A percentile compares a stretch with the other conserved stretches of the same genome.
phyloP scores from a whole-genome alignment of 2,797 vertebrate species.

The Sphenopsis melanotis region DNA sequence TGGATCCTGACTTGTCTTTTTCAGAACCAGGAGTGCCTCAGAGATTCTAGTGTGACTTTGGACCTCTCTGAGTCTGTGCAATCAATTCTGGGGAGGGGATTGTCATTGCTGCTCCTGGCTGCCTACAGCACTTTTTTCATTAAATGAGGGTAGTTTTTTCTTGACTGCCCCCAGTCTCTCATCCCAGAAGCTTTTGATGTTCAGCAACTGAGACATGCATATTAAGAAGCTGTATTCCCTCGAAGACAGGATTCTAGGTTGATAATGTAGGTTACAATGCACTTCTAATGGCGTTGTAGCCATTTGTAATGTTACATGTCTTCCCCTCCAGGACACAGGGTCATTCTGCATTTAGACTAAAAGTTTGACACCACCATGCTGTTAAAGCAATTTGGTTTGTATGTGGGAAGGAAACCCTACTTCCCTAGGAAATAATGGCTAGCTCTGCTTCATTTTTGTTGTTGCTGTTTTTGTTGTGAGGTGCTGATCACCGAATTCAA shows the following conservation, averaged over 20 bases:
- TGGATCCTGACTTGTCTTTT: slow-evolving; percentile 75
- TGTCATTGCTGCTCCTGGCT: slow-evolving; percentile 66
- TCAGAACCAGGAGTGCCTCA: slow-evolving; percentile 82
- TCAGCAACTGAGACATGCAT: slow-evolving; percentile 59
- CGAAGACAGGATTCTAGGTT: slow-evolving; percentile 44
- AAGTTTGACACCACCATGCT: slow-evolving; percentile 44
- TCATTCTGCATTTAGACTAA: slow-evolving; percentile 59
- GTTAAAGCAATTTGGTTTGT: slow-evolving; percentile 45
- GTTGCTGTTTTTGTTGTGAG: slow-evolving; percentile 62
- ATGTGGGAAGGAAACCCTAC: slow-evolving; percentile 30
- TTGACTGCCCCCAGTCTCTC: slow-evolving; percentile 47
- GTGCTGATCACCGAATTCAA: slow-evolving; percentile 67
- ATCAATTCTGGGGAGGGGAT: slow-evolving; percentile 64
- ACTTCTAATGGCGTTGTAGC: slow-evolving; percentile 70
- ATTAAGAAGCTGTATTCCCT: slow-evolving; percentile 59
- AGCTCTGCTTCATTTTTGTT: slow-evolving; percentile 45
- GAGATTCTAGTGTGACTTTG: slow-evolving; percentile 77
- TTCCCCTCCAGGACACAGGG: slow-evolving; percentile 72
- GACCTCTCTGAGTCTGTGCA: slow-evolving; percentile 80
- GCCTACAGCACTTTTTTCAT: slow-evolving; percentile 72
- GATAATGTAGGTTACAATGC: slow-evolving; percentile 70
- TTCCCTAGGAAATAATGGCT: slow-evolving; percentile 65
- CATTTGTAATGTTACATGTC: slow-evolving; percentile 70
- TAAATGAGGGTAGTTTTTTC: slow-evolving; percentile 62
- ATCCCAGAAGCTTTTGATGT: slow-evolving; percentile 58